A percentile compares a stretch with the other conserved stretches of the same genome.
These are phyloP conservation scores for Pachypeltis micranthus DNA, from an alignment of 1,140 invertebrate genomes.

Conservation along the genomic window DNA sequence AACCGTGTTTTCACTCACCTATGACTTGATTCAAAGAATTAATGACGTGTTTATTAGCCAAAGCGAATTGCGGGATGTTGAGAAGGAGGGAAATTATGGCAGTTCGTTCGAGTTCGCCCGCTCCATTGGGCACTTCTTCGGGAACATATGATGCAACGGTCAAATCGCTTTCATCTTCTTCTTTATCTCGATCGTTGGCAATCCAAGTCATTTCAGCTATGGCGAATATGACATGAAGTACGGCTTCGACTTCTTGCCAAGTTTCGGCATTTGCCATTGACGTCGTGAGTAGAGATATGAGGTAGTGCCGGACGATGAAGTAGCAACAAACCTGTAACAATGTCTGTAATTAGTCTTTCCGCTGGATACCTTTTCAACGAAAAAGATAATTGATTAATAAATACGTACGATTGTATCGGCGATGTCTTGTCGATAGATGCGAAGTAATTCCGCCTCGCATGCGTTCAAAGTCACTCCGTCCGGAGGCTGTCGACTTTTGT, in stretches of 20 bases:
- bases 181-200: background rate
- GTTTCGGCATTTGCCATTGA: conserved; percentile 11
- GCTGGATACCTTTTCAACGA: too few species aligned
- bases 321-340: conserved; percentile 18
- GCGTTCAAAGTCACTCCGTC: conserved; percentile 39
- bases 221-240: conserved; percentile 17
- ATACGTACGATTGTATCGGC: conserved; percentile 66
- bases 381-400: background rate
- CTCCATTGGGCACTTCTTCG: background rate
- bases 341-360: background rate
- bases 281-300: conserved; percentile 15
- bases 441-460: conserved; percentile 72
- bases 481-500: conserved; percentile 50
- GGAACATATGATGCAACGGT: background rate
- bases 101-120: background rate
- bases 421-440: conserved; percentile 84
- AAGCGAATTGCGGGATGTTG: background rate
- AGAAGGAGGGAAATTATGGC: conserved; percentile 3
- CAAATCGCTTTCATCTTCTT: background rate
- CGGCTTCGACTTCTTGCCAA: conserved; percentile 20
- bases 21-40: conserved; percentile 3
- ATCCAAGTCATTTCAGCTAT: conserved; percentile 15
- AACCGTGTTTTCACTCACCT: too few species aligned
- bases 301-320: conserved; percentile 14
- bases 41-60: conserved; percentile 1